These are phyloP conservation scores for Sphyrna mokarran DNA, from an alignment of 2,113 vertebrate species.

Conservation along the genomic window DNA sequence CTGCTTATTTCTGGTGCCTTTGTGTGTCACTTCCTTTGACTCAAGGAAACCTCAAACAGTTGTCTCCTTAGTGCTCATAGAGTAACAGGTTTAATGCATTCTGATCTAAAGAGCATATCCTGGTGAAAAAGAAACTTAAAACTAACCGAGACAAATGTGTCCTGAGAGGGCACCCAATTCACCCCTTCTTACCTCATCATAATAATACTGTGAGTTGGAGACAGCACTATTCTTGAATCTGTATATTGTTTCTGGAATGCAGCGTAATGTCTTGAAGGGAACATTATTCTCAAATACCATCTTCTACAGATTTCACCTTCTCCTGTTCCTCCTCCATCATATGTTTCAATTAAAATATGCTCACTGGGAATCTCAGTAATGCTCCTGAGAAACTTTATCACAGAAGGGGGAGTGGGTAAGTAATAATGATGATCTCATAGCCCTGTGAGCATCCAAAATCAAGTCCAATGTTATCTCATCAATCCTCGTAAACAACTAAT, in stretches of 20 bases:
- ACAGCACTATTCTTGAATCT: too few relatives aligned
- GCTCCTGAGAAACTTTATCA: not conserved
- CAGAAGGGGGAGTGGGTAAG: not conserved
- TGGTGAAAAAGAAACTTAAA: too few relatives aligned
- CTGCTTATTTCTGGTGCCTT: too few relatives aligned
- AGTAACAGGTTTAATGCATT: too few relatives aligned
- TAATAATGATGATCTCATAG: not conserved
- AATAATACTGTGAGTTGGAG: not conserved
- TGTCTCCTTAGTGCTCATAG: too few relatives aligned
- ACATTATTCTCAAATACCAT: not conserved
- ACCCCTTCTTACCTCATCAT: too few relatives aligned
- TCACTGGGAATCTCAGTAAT: not conserved
- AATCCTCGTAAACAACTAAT: not conserved
- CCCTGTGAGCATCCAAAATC: not conserved
- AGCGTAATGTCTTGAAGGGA: not conserved
- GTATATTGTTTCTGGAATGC: not conserved
- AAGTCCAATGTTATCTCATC: not conserved
- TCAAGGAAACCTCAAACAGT: too few relatives aligned
- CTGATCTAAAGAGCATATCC: too few relatives aligned
- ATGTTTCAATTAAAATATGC: not conserved
- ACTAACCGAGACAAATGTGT: too few relatives aligned
- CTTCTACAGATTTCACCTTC: not conserved
- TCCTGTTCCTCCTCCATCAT: not conserved
- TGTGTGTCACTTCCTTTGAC: too few relatives aligned
- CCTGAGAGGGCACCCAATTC: too few relatives aligned